Evolutionary conservation across 1,140 invertebrate genomes (phyloP), one percentile per base, ranked within the genome.

Genomic region (Pissodes strobi): DNA sequence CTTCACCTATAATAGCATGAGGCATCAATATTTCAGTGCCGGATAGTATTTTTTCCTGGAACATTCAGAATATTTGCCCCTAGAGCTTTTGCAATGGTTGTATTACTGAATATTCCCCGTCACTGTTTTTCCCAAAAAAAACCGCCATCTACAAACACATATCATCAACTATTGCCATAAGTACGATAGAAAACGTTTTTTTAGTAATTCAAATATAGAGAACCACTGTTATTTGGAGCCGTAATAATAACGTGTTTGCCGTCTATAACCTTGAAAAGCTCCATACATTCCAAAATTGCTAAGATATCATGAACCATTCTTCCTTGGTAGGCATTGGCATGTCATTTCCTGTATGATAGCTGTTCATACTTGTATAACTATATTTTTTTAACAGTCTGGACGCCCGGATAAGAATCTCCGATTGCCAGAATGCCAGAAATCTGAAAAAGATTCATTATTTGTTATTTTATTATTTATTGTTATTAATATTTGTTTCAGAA

Each of bases 51-150:
- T n/a, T 6, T 6, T 34, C 6, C 6, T 8, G n/a, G 30, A 8
- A 34, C n/a, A 34, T 34, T n/a, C 6, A 34, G 30, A 6, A 21
- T 46, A 3, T 17, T 21, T 13, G 2, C 18, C 18, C 1, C 43
- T 18, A 46, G 2, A 1, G 4, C 19, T 46, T 15, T 46, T 1
- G 12, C 13, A 1, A 41, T 13, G 10, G 1, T 48, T 34, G 27
- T 59, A 10, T 12, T 22, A 12, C 52, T 18, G 38, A 63, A 55
- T n/a, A 34, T 23, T n/a, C 43, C 43, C 43, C 43, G 9, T 46
- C 43, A 15, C 43, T 46, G 9, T 46, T 46, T 46, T 46, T 46
- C 2, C 43, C 43, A n/a, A 15, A 3, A 46, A 18, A 2, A 15
- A 17, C 43, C 43, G 1, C 12, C 43, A 21, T 2, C 43, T 15